Evolutionary conservation across 2,888 invertebrate genomes (phyloP).

Genomic region (Bellardia bayeri): DNA sequence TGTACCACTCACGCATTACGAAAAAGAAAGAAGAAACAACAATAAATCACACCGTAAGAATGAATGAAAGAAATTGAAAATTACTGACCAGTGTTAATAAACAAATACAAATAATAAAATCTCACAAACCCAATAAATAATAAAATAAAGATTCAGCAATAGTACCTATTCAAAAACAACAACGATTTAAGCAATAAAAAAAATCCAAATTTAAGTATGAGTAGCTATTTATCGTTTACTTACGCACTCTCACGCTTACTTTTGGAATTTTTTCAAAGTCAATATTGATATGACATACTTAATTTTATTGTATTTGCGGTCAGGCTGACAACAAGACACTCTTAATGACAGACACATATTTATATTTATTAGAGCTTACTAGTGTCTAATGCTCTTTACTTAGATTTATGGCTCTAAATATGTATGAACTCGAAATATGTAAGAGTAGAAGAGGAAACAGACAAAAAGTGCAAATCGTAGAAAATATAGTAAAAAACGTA

Average conservation of each 20-base stretch:
- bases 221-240: not conserved
- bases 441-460: not conserved
- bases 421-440: not conserved
- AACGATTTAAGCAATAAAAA: not conserved
- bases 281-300: slow-evolving; percentile 64
- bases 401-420: not conserved
- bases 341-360: slow-evolving; percentile 4
- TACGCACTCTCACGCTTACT: not conserved
- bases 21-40: not conserved
- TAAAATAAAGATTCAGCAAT: too few relatives aligned
- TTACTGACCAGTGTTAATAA: slow-evolving; percentile 32
- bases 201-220: not conserved
- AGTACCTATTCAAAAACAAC: not conserved
- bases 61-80: slow-evolving; percentile 22
- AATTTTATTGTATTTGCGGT: slow-evolving; percentile 21
- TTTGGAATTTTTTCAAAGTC: slow-evolving; percentile 54
- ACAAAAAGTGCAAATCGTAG: not conserved
- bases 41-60: not conserved
- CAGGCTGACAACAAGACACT: not conserved
- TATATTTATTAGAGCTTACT: not conserved
- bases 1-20: not conserved
- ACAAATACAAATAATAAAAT: not conserved
- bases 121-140: not conserved
- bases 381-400: not conserved
- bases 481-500: not conserved